These are phyloP conservation scores for Gambelia wislizenii DNA, from an alignment of 2,797 vertebrate genomes.

Conservation along the genomic window DNA sequence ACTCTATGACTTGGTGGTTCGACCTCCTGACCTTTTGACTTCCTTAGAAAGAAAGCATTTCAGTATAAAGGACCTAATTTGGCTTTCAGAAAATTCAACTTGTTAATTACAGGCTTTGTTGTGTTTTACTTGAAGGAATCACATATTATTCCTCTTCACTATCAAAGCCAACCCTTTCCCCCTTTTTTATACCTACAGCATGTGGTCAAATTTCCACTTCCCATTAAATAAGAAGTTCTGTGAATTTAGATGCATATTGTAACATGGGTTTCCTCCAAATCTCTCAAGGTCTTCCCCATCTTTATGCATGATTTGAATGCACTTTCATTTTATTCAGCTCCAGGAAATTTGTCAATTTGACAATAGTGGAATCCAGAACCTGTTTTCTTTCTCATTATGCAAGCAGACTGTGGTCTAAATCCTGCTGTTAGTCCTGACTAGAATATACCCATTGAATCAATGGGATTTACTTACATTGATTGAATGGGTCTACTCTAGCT, in stretches of 20 bases:
- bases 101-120: conserved; percentile 61
- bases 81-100: conserved; percentile 58
- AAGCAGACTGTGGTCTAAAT: too few species aligned
- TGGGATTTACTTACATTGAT: too few species aligned
- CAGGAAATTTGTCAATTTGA: background rate
- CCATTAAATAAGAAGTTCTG: conserved; percentile 47
- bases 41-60: conserved; percentile 69
- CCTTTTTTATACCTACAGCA: conserved; percentile 50
- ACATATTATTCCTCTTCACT: conserved; percentile 54
- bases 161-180: conserved; percentile 33
- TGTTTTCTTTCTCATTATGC: too few species aligned
- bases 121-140: conserved; percentile 60
- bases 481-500: too few species aligned
- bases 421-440: too few species aligned
- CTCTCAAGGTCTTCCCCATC: background rate
- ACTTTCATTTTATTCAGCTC: background rate
- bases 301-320: background rate
- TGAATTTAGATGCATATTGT: conserved; percentile 40
- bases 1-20: conserved; percentile 59
- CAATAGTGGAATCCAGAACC: too few species aligned
- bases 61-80: conserved; percentile 69
- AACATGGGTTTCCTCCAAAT: conserved; percentile 23
- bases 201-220: conserved; percentile 58
- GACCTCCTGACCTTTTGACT: conserved; percentile 68
- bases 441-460: too few species aligned